Conservation (phyloP, 2,113 vertebrate genomes). For the Aphelocoma coerulescens region DNA sequence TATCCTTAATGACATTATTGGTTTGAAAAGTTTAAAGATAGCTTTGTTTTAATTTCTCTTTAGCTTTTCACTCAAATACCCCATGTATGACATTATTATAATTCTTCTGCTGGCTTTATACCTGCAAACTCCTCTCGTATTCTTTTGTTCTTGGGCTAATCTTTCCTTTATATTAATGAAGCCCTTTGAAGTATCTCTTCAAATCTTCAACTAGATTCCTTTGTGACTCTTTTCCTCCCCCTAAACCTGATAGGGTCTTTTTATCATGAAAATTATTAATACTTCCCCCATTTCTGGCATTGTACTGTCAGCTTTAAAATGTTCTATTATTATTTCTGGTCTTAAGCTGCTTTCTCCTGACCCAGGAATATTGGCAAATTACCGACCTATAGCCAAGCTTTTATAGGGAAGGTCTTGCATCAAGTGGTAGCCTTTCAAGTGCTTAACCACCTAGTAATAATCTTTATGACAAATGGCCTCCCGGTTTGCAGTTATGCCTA, state of each 20-base stretch:
- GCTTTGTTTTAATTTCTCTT: conserved; percentile 47
- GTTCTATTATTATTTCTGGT: conserved; percentile 63
- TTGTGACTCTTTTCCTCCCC: conserved; percentile 20
- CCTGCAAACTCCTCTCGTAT: conserved; percentile 46
- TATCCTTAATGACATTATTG: conserved; percentile 3
- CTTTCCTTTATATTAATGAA: conserved; percentile 69
- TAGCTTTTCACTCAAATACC: background rate
- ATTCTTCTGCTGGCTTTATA: conserved; percentile 24
- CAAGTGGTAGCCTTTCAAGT: conserved; percentile 72
- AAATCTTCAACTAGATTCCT: conserved; percentile 59
- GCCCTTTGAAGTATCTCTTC: conserved; percentile 67
- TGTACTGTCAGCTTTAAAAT: conserved; percentile 55
- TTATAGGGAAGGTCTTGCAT: conserved; percentile 75
- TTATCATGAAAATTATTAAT: conserved; percentile 65
- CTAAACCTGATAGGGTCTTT: conserved; percentile 21
- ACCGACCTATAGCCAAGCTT: conserved; percentile 70
- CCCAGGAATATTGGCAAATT: conserved; percentile 73
- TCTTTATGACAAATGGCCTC: conserved; percentile 68
- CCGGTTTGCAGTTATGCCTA: conserved; percentile 64
- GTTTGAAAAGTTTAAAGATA: conserved; percentile 24
- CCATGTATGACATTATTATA: conserved; percentile 20
- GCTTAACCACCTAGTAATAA: conserved; percentile 71
- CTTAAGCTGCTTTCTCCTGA: conserved; percentile 67
- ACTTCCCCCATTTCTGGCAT: conserved; percentile 43
- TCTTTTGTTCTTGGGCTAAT: conserved; percentile 71